These are phyloP conservation scores for Drosophila antonietae DNA, from an alignment of 2,888 invertebrate genomes.

Conservation along the genomic window DNA sequence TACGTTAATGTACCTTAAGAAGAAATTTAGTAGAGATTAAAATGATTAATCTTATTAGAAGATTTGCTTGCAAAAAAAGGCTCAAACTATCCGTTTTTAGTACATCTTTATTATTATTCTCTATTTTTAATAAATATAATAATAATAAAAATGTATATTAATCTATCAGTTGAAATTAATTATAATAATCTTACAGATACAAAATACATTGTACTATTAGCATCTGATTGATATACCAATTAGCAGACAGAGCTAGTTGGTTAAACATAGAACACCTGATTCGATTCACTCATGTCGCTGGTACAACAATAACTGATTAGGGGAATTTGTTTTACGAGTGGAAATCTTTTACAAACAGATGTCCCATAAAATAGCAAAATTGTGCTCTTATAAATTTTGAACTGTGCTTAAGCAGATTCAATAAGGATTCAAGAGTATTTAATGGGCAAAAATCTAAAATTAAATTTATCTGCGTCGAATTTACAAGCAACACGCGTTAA, in stretches of 20 bases:
- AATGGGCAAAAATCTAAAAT: neutral
- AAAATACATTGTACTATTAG: neutral
- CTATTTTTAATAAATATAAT: neutral
- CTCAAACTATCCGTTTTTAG: neutral
- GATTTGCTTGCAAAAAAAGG: no score
- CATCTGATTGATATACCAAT: neutral
- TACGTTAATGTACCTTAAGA: neutral
- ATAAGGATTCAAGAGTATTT: neutral
- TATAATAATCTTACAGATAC: no score
- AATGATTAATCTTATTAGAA: neutral
- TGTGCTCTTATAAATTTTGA: neutral
- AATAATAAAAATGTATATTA: no score
- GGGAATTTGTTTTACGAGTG: neutral
- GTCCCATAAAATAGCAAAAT: neutral
- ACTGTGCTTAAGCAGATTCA: neutral
- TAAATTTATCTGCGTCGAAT: neutral
- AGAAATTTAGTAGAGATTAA: neutral
- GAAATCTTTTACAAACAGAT: neutral
- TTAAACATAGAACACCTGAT: neutral
- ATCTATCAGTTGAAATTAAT: no score
- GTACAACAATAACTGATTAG: neutral
- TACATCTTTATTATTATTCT: neutral
- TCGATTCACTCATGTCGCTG: neutral
- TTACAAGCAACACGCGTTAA: slow-evolving; percentile 24
- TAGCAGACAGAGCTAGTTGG: neutral